Conservation (phyloP, 2,888 invertebrate species). For the Pristionchus entomophagus region DNA sequence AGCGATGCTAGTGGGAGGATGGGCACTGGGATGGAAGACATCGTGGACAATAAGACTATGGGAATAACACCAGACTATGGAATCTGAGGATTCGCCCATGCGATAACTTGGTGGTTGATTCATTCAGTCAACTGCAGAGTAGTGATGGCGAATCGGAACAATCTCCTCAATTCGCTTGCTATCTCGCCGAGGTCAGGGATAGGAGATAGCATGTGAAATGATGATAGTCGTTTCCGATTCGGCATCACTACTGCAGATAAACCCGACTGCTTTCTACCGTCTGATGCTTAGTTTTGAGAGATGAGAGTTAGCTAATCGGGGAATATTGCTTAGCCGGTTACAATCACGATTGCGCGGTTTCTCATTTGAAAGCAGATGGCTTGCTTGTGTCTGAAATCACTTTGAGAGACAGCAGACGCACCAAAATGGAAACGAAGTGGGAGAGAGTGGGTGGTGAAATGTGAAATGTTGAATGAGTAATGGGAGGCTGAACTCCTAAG, state of each 20-base stretch:
- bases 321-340: background rate
- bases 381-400: background rate
- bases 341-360: background rate
- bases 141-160: too few species aligned
- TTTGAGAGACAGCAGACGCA: background rate
- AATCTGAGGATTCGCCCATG: background rate
- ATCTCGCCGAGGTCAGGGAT: too few species aligned
- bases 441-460: background rate
- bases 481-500: too few species aligned
- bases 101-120: background rate
- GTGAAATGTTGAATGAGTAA: background rate
- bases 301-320: too few species aligned
- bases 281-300: conserved; percentile 89
- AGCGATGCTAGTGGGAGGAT: background rate
- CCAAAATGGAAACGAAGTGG: conserved; percentile 9
- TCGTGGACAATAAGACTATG: background rate
- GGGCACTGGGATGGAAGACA: background rate
- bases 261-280: conserved; percentile 83
- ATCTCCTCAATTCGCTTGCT: too few species aligned
- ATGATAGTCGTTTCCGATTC: too few species aligned
- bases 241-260: too few species aligned
- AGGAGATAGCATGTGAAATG: too few species aligned
- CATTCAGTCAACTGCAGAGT: conserved; percentile 47
- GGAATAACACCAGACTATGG: background rate
- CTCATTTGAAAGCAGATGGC: background rate